Conservation (phyloP, 2,888 invertebrate genomes). For the Shargacucullia verbasci region DNA sequence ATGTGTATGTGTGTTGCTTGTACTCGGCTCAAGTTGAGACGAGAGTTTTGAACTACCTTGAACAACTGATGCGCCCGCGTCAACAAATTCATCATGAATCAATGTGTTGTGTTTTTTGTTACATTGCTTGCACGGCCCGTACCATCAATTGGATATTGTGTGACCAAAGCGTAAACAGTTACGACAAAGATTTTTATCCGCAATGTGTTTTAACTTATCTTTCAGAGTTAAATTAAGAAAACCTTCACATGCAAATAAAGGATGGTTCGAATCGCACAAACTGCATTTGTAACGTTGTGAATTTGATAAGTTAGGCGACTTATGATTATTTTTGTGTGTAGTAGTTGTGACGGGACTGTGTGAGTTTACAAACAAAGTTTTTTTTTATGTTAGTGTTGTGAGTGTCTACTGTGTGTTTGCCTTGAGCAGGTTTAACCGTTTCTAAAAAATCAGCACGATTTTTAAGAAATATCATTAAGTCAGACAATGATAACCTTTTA, state of each 20-base stretch:
- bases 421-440: conserved; percentile 9
- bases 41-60: background rate
- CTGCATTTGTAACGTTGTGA: too few relatives aligned
- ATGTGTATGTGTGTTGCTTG: background rate
- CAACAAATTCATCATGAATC: conserved; percentile 1
- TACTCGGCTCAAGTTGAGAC: background rate
- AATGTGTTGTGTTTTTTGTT: too few relatives aligned
- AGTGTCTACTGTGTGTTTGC: background rate
- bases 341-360: conserved; percentile 12
- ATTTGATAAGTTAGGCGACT: too few relatives aligned
- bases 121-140: too few relatives aligned
- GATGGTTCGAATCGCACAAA: too few relatives aligned
- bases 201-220: conserved; percentile 18
- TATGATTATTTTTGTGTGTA: too few relatives aligned
- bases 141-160: conserved; percentile 11
- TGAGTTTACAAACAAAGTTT: conserved; percentile 3
- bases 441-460: conserved; percentile 20
- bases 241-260: conserved; percentile 10
- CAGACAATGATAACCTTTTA: background rate
- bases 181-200: conserved; percentile 11
- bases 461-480: background rate
- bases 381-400: conserved; percentile 9
- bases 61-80: conserved; percentile 2
- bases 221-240: conserved; percentile 9
- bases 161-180: conserved; percentile 25